These are phyloP conservation scores for Stenoptilia bipunctidactyla DNA, from an alignment of 2,888 invertebrate species.

Conservation along the genomic window DNA sequence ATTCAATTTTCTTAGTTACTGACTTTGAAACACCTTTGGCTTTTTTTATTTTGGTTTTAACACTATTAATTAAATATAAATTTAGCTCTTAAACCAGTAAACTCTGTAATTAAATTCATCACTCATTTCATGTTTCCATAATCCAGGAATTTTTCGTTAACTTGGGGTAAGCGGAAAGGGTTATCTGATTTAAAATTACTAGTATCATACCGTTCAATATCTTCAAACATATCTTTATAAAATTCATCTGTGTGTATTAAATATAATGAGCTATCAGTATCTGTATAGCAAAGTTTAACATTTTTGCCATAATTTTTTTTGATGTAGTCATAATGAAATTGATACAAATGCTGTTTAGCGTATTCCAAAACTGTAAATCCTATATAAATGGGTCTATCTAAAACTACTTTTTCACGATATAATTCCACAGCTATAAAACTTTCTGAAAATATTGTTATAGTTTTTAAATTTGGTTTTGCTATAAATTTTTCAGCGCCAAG, in stretches of 20 bases:
- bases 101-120: conserved; percentile 11
- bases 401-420: conserved; percentile 3
- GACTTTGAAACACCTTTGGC: conserved; percentile 7
- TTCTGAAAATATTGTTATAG: conserved; percentile 5
- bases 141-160: conserved; percentile 10
- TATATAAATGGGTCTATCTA: conserved; percentile 9
- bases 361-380: conserved; percentile 7
- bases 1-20: no score
- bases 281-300: conserved; percentile 8
- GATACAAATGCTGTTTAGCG: conserved; percentile 8
- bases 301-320: conserved; percentile 1
- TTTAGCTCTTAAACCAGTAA: conserved; percentile 12
- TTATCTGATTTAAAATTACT: conserved; percentile 10
- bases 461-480: conserved; percentile 8
- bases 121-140: conserved; percentile 13
- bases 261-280: conserved; percentile 11
- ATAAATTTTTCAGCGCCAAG: background rate
- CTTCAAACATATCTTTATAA: conserved; percentile 7
- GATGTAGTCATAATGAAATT: conserved; percentile 12
- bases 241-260: conserved; percentile 5
- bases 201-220: conserved; percentile 12
- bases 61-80: conserved; percentile 9
- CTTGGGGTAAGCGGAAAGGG: conserved; percentile 4
- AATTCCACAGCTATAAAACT: conserved; percentile 9
- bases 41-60: conserved; percentile 1